Base-by-base conservation (phyloP, 2,797 vertebrate species). In the Lindbergichthys nudifrons region DNA sequence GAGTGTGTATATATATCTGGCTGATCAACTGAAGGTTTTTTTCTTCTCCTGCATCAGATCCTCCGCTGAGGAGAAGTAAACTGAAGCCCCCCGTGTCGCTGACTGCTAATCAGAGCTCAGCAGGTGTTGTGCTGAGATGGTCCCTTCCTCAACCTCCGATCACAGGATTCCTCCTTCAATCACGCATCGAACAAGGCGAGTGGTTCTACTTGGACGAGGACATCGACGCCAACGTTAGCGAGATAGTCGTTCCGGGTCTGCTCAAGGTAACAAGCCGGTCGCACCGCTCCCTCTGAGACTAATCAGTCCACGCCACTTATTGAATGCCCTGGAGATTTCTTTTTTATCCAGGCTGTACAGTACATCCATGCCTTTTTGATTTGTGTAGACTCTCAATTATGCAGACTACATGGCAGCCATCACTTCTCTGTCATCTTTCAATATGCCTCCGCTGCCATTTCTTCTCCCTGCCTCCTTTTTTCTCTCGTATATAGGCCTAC, bases 101-200 rank as follows among this genome's bases (percentile, higher is more conserved):
- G 77, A 94, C 77, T 0, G 95, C 96, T 85, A 94, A 96, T 66
- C 94, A 88, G 89, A 95, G 93, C 1, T 73, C 88, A 10, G 90
- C 92, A 0, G 98, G 97, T 57, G 93, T 99, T 6, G 77, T 98
- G 70, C 90, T 99, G 70, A 89, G 75, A 4, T 99, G 98, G 98
- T 89, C 91, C 0, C 94, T 86, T 32, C 96, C 97, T 0, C 91
- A 93, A 1, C 85, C 92, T 46, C 91, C 92, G 0, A 83, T 96
- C 76, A 94, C 95, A 0, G 93, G 94, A 50, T 97, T 96, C 9
- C 79, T 96, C 3, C 92, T 99, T 67, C 97, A 99, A 78, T 95
- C 95, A 48, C 94, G 96, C 16, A 85, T 90, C 13, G 92, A 93
- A 46, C 89, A 89, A 54, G 95, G 94, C 0, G 92, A 94, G 60